phyloP scores from a whole-genome alignment of 2,113 vertebrate species.

The Leucoraja erinaceus region DNA sequence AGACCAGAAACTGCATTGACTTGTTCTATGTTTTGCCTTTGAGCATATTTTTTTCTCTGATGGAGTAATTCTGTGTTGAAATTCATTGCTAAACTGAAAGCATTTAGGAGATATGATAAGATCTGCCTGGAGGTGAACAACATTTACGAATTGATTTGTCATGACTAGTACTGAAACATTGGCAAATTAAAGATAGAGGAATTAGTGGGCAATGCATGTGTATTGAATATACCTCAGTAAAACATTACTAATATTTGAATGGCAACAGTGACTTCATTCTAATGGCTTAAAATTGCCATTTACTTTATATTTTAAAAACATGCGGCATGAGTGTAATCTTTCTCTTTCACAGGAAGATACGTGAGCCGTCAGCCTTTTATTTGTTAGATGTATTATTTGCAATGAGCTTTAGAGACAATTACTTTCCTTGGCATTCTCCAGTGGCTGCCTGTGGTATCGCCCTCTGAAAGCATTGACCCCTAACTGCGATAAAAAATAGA shows the following conservation, averaged over 20 bases:
- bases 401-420: neutral
- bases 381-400: neutral
- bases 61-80: constrained; percentile 3
- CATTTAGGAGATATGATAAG: constrained; percentile 2
- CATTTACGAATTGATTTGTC: constrained; percentile 28
- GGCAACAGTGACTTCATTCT: neutral
- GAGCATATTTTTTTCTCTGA: neutral
- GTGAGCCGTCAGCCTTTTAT: neutral
- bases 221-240: neutral
- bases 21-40: constrained; percentile 20
- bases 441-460: neutral
- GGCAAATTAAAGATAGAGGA: neutral
- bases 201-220: constrained; percentile 11
- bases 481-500: neutral
- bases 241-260: neutral
- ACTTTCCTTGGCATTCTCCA: neutral
- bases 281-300: neutral
- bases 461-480: neutral
- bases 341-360: neutral
- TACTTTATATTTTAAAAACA: neutral
- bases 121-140: neutral
- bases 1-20: neutral
- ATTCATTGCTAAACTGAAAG: neutral
- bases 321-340: neutral
- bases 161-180: constrained; percentile 15